A percentile compares a stretch with the other conserved stretches of the same genome.
Conservation (phyloP, 2,113 vertebrate species). For the Oreochromis niloticus region DNA sequence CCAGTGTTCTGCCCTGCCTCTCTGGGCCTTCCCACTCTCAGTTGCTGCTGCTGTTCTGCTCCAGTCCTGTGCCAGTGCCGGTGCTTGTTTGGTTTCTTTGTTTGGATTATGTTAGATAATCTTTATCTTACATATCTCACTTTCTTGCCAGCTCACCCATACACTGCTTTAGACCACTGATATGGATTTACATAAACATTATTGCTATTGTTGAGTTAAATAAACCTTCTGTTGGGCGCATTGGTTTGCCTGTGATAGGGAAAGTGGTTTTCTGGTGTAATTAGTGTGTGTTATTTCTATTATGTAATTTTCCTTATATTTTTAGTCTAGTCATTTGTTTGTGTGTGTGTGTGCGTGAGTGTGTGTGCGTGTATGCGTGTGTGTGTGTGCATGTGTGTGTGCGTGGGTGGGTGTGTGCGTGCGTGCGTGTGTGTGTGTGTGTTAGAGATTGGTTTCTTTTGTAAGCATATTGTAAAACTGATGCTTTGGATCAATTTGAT, state of each 20-base stretch:
- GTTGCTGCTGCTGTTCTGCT: background rate
- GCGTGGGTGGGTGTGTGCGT: too few species aligned
- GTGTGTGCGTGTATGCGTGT: fast-evolving
- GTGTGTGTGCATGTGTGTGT: too few species aligned
- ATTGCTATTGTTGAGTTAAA: background rate
- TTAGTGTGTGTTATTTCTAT: too few species aligned
- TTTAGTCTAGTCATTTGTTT: too few species aligned
- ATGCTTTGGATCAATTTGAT: background rate
- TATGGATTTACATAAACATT: background rate
- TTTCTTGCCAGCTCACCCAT: background rate
- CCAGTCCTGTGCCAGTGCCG: background rate
- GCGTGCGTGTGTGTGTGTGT: too few species aligned
- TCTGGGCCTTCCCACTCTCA: background rate
- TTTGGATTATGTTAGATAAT: background rate
- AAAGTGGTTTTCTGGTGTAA: too few species aligned
- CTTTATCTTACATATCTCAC: background rate
- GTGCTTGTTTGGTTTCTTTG: background rate
- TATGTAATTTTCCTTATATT: too few species aligned
- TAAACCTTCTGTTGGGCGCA: background rate
- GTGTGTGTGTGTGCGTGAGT: too few species aligned
- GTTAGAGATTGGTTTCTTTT: too few species aligned
- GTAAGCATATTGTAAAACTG: background rate
- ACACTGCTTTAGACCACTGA: background rate
- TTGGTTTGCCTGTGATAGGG: too few species aligned
- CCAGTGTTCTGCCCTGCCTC: background rate